Conservation (phyloP, 2,113 vertebrate species). For the Lagopus muta region DNA sequence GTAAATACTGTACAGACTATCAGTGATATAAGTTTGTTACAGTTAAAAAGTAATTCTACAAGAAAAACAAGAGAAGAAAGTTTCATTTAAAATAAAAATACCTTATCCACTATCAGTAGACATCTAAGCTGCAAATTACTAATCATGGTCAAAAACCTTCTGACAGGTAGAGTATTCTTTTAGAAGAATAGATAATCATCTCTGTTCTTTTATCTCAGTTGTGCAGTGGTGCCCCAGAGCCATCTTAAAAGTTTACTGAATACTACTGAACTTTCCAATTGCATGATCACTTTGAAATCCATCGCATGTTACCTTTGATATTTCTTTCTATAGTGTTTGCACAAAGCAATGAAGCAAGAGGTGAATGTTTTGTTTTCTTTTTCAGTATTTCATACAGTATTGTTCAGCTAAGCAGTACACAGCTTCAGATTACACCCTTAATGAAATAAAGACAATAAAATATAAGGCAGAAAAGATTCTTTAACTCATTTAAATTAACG, state of each 20-base stretch:
- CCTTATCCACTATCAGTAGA: neutral
- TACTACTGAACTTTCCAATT: constrained; percentile 9
- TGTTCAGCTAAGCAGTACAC: neutral
- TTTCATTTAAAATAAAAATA: neutral
- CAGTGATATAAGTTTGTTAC: neutral
- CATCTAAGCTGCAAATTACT: constrained; percentile 7
- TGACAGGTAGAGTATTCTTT: neutral
- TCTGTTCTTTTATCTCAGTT: constrained; percentile 54
- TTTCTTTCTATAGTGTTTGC: constrained; percentile 22
- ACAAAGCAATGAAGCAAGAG: neutral
- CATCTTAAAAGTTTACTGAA: constrained; percentile 30
- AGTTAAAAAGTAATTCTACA: neutral
- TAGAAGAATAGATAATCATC: constrained; percentile 33
- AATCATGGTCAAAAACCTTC: neutral
- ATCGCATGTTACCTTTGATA: constrained; percentile 50
- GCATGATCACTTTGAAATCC: neutral
- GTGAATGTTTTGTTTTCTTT: constrained; percentile 7
- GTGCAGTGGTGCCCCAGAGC: constrained; percentile 57
- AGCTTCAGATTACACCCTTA: neutral
- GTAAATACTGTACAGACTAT: neutral
- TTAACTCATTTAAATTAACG: neutral
- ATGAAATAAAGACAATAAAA: neutral
- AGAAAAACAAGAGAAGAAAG: neutral
- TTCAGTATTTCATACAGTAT: neutral
- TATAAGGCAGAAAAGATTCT: neutral